A percentile compares a stretch with the other conserved stretches of the same genome.
phyloP scores from a whole-genome alignment of 2,113 vertebrate species.

The Ornithorhynchus anatinus region DNA sequence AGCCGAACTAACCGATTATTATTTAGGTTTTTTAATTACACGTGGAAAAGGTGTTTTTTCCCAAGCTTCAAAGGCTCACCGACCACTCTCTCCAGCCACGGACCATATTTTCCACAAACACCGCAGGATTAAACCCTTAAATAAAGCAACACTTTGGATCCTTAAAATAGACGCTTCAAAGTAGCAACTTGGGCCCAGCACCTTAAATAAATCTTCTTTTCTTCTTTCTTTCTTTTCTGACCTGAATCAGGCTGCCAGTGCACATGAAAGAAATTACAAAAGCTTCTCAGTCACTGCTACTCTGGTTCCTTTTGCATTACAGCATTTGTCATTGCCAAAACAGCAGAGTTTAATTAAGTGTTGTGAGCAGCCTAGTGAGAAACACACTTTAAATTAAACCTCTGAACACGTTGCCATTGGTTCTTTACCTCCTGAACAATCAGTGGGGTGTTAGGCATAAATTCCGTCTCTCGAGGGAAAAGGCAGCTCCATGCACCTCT shows the following conservation, averaged over 20 bases:
- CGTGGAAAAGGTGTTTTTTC: neutral
- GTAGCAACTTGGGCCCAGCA: slow-evolving; percentile 67
- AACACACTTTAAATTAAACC: slow-evolving; percentile 99
- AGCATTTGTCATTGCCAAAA: slow-evolving; percentile 99
- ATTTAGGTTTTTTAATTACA: neutral
- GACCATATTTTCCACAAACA: neutral
- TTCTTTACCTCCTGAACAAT: slow-evolving; percentile 95
- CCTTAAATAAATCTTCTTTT: slow-evolving; percentile 81
- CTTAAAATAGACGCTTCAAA: slow-evolving; percentile 9
- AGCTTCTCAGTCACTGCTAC: slow-evolving; percentile 87
- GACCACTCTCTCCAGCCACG: neutral
- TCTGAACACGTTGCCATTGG: slow-evolving; percentile 93
- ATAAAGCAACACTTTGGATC: neutral
- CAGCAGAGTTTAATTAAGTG: slow-evolving; percentile 99
- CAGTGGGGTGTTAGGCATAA: slow-evolving; percentile 91
- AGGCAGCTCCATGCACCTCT: slow-evolving; percentile 79
- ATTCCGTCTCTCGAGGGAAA: slow-evolving; percentile 91
- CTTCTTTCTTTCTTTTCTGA: slow-evolving; percentile 84
- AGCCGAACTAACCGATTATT: neutral
- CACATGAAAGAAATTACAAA: slow-evolving; percentile 92
- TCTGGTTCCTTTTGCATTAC: slow-evolving; percentile 83
- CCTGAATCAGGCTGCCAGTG: slow-evolving; percentile 84
- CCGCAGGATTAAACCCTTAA: neutral
- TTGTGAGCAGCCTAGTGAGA: slow-evolving; percentile 99
- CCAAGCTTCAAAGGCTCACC: neutral